A percentile compares a stretch with the other conserved stretches of the same genome.
These are phyloP conservation scores for Mungos mungo DNA, from an alignment of 2,113 vertebrate genomes.

Conservation along the genomic window DNA sequence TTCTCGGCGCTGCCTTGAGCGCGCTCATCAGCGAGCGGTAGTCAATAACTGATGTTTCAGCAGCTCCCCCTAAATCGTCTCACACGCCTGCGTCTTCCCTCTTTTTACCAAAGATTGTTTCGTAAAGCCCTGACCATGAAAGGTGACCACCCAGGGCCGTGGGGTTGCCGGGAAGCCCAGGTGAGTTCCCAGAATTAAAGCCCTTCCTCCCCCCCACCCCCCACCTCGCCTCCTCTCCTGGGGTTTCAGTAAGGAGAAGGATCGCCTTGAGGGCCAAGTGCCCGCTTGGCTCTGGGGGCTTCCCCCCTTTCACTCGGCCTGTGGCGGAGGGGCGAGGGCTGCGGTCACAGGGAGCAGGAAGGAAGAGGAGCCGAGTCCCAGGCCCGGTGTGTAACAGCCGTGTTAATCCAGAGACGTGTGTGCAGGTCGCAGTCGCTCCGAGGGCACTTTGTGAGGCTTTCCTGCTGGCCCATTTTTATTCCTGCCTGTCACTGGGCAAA, in stretches of 20 bases:
- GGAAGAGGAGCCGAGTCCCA: slow-evolving; percentile 30
- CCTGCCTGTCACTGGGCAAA: slow-evolving; percentile 67
- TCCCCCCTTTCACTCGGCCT: not conserved
- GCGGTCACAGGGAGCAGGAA: not conserved
- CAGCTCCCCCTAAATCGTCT: slow-evolving; percentile 98
- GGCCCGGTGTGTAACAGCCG: slow-evolving; percentile 48
- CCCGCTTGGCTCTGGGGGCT: slow-evolving; percentile 3
- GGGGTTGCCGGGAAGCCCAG: slow-evolving; percentile 82
- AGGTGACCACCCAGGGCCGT: slow-evolving; percentile 89
- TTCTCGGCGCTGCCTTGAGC: slow-evolving; percentile 97
- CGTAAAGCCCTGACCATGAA: slow-evolving; percentile 90
- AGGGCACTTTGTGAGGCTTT: slow-evolving; percentile 59
- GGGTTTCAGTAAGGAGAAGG: slow-evolving; percentile 74
- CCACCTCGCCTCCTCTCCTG: not conserved
- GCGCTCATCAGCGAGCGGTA: slow-evolving; percentile 90
- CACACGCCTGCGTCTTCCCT: slow-evolving; percentile 92
- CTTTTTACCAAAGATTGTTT: slow-evolving; percentile 91
- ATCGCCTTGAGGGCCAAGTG: slow-evolving; percentile 59
- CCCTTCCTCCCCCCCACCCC: no score
- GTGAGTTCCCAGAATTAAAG: slow-evolving; percentile 79
- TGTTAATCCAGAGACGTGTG: slow-evolving; percentile 53
- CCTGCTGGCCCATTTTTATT: slow-evolving; percentile 63
- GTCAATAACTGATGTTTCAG: slow-evolving; percentile 99
- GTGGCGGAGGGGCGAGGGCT: slow-evolving; percentile 37
- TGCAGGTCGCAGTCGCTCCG: slow-evolving; percentile 54